These are phyloP conservation scores for Elaeidobius kamerunicus DNA, from an alignment of 2,888 invertebrate species.

Conservation along the genomic window DNA sequence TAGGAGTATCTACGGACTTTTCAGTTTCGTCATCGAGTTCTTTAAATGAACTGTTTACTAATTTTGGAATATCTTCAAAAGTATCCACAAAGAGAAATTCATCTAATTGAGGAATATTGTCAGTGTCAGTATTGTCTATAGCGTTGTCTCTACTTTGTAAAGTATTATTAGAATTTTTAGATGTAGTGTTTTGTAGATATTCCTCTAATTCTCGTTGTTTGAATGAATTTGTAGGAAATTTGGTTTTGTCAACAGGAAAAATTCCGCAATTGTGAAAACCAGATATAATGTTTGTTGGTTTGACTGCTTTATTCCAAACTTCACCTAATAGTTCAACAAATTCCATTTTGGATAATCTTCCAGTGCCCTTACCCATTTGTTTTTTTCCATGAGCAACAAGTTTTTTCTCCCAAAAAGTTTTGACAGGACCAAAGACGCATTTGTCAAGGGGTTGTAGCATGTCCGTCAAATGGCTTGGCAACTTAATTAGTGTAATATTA, in stretches of 20 bases:
- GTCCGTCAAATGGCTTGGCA: conserved; percentile 29
- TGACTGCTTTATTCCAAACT: conserved; percentile 24
- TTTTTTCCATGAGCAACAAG: conserved; percentile 25
- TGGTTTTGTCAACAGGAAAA: conserved; percentile 14
- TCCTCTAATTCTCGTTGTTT: not conserved
- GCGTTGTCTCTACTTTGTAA: too few relatives aligned
- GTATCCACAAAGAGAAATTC: too few relatives aligned
- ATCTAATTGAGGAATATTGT: too few relatives aligned
- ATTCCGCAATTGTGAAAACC: conserved; percentile 25
- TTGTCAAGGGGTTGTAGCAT: conserved; percentile 23
- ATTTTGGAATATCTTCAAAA: too few relatives aligned
- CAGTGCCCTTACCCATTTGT: conserved; percentile 25
- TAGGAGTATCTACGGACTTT: too few relatives aligned
- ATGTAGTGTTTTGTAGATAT: not conserved
- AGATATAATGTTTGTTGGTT: conserved; percentile 19
- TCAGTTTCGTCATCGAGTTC: too few relatives aligned
- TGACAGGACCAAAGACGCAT: conserved; percentile 17
- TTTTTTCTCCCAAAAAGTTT: conserved; percentile 24
- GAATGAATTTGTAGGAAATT: too few relatives aligned
- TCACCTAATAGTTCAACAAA: conserved; percentile 27
- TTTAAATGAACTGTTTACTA: not conserved
- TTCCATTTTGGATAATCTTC: conserved; percentile 23
- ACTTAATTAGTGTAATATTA: conserved; percentile 28
- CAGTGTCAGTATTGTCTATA: too few relatives aligned
- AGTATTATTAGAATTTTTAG: too few relatives aligned